Evolutionary conservation across 2,113 vertebrate species (phyloP).

Genomic region (Myxocyprinus asiaticus): DNA sequence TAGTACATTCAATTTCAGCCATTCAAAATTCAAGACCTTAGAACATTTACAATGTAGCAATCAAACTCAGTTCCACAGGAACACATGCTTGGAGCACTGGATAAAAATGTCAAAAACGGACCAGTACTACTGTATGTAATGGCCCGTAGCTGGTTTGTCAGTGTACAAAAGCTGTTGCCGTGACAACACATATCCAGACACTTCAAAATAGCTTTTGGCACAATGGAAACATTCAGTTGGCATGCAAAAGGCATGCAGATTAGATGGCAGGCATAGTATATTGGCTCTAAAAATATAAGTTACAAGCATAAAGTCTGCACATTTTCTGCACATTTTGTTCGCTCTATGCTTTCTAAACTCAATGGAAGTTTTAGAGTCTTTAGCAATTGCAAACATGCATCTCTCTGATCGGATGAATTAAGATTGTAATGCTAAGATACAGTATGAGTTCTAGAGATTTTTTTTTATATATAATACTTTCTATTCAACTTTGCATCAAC

Average conservation of each 20-base stretch:
- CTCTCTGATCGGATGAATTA: too few relatives aligned
- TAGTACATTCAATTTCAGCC: not conserved
- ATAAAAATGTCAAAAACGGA: too few relatives aligned
- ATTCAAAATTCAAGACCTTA: not conserved
- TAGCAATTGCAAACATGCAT: not conserved
- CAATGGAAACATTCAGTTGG: constrained; percentile 1
- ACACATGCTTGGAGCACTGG: not conserved
- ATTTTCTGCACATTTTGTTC: not conserved
- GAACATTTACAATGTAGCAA: not conserved
- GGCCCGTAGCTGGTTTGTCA: not conserved
- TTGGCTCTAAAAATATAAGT: not conserved
- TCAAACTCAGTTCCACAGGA: not conserved
- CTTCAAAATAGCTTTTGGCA: constrained; percentile 14
- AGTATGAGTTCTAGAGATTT: too few relatives aligned
- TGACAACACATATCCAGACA: not conserved
- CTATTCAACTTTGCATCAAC: too few relatives aligned
- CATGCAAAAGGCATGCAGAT: not conserved
- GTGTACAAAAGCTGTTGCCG: constrained; percentile 24
- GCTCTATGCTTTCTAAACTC: not conserved
- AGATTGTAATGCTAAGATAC: not conserved
- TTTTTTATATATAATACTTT: too few relatives aligned
- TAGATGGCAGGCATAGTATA: not conserved
- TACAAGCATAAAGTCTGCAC: constrained; percentile 12
- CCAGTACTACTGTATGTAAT: too few relatives aligned
- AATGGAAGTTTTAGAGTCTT: not conserved